A percentile compares a stretch with the other conserved stretches of the same genome.
Evolutionary conservation across 1,140 invertebrate genomes (phyloP).

Genomic region (Drosophila quadrilineata): DNA sequence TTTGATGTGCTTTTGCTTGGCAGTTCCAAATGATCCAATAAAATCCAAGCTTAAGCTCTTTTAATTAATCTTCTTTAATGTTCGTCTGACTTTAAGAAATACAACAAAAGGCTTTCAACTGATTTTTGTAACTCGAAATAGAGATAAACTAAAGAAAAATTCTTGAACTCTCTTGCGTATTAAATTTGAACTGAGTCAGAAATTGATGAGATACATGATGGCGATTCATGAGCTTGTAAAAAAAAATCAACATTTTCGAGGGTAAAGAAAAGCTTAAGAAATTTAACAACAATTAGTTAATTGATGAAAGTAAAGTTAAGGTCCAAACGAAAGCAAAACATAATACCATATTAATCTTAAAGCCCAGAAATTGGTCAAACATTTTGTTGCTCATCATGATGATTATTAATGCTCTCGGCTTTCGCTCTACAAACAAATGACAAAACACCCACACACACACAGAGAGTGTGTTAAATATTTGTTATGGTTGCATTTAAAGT

Average conservation of each 20-base stretch:
- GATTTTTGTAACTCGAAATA: no score
- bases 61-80: no score
- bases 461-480: neutral
- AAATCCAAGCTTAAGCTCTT: no score
- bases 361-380: neutral
- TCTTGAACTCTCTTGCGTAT: no score
- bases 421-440: neutral
- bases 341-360: constrained; percentile 2
- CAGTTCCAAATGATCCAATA: no score
- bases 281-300: constrained; percentile 14
- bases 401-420: constrained; percentile 21
- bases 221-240: no score
- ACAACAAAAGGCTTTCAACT: no score
- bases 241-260: no score
- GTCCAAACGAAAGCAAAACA: neutral
- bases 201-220: neutral
- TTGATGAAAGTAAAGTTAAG: neutral
- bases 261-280: neutral
- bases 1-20: constrained; percentile 1
- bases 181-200: no score
- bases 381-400: constrained; percentile 18
- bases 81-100: no score
- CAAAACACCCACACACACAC: constrained; percentile 15
- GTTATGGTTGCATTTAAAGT: neutral
- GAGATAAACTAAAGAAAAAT: no score